Base-by-base conservation (phyloP, 2,113 vertebrate genomes). In the Takifugu flavidus region DNA sequence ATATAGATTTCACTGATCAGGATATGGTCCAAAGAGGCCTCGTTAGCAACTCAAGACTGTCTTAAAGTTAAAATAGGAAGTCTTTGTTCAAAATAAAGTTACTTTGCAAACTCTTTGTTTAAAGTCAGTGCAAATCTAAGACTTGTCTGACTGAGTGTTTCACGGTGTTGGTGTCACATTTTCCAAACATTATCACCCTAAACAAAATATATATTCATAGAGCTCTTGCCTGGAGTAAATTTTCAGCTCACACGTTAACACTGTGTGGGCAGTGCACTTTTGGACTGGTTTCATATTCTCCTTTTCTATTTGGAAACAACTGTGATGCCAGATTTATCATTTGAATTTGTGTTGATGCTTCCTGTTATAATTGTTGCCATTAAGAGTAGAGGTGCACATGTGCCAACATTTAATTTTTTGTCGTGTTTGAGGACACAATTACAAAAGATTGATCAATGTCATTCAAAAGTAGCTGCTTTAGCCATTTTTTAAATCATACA, bases 401-500 rank as follows among this genome's bases (percentile, higher is more conserved):
- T 28, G 27, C 43, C 25, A 34, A 14, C 51, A 11, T 31, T 44
- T 13, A 44, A 44, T 20, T 44, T 5, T 13, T 1, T 13, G 13
- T 13, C 7, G 13, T 13, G 1, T 44, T 11, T 44, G 5, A 44
- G 43, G 11, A 44, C 42, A 43, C 52, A 20, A 20, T 45, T 10
- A 56, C 54, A 59, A 43, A 61, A 51, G 34, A 25, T 42, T 44
- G 13, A 43, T 50, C 13, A 44, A 20, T 52, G 47, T 31, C 29
- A 5, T 6, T 10, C 55, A 51, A 45, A 59, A 25, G 29, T 43
- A 39, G 51, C 43, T 57, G 49, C 59, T 15, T 72, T 68, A 73
- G 69, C 79, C 65, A 74, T 59, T 79, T 79, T 54, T 39, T 56
- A 53, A 54, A 8, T 20, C 53, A 42, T 28, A 59, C 56, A 26